Evolutionary conservation across 2,888 invertebrate species (phyloP), one percentile per base, ranked within the genome.

Genomic region (Watsonalla cultraria): DNA sequence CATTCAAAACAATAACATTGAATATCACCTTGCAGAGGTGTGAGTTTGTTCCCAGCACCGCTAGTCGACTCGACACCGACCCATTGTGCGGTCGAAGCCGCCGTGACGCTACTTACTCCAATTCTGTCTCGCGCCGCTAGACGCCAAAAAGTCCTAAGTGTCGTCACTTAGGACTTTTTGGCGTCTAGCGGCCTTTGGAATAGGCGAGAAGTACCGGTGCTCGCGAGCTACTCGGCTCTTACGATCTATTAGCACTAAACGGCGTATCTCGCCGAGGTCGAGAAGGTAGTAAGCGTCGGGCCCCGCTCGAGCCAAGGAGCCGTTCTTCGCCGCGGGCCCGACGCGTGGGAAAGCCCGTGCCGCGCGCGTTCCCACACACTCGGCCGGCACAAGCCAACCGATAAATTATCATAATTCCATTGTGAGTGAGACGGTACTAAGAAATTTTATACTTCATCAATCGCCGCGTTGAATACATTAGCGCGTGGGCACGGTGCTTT

Each of bases 371-470:
- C 91, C 91, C 91, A 91, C 91, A 90, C 90, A 90, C 90, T 85
- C 85, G 82, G 82, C 84, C 88, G 88, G 90, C 89, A 90, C 90
- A 87, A 89, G 90, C 88, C 88, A 91, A 87, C 84, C 90, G 90
- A 90, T 90, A 90, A 90, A 90, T 90, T 90, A 90, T 90, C 90
- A 90, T 90, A 90, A 90, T 90, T 90, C 90, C 87, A 90, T 90
- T 90, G 90, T 90, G 89, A 88, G 87, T 87, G 89, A 88, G 90
- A 89, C 90, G 88, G 85, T 90, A 89, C 90, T 85, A 86, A 90
- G 90, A 90, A 90, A 90, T 89, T 89, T 89, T 88, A 90, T 89
- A 89, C 89, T 89, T 89, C 89, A 89, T 90, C 90, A 89, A 90
- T 89, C 87, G 90, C 79, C 77, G 89, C 78, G 83, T 84, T 90